Conservation (phyloP, 2,888 invertebrate species). For the Maniola hyperantus region DNA sequence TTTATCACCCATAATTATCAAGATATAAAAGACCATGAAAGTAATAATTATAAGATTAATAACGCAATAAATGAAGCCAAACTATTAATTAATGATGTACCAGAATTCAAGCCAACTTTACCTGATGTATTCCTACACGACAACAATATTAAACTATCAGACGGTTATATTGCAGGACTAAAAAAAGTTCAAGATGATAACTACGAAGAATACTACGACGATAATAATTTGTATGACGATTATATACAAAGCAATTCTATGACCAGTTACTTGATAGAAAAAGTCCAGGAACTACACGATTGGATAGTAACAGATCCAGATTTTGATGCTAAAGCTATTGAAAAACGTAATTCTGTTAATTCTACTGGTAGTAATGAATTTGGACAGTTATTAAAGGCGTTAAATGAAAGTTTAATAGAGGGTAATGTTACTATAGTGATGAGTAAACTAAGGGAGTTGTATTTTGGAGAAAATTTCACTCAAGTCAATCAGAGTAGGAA, state of each 20-base stretch:
- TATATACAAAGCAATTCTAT: conserved; percentile 75
- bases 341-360: conserved; percentile 43
- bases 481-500: conserved; percentile 54
- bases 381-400: conserved; percentile 66
- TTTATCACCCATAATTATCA: not conserved
- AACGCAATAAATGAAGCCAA: not conserved
- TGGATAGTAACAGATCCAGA: conserved; percentile 75
- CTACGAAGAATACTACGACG: conserved; percentile 71
- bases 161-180: conserved; percentile 54
- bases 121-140: conserved; percentile 52
- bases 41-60: not conserved
- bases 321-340: conserved; percentile 50
- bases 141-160: conserved; percentile 54
- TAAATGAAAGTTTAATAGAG: conserved; percentile 78
- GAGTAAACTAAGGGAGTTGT: conserved; percentile 77
- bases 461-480: conserved; percentile 70
- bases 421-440: conserved; percentile 77
- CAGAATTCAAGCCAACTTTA: conserved; percentile 67
- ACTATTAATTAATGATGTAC: conserved; percentile 40
- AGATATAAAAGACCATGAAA: not conserved
- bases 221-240: conserved; percentile 72
- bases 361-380: conserved; percentile 52
- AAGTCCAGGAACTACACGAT: conserved; percentile 77
- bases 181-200: conserved; percentile 52
- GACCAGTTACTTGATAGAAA: conserved; percentile 76